phyloP scores from a whole-genome alignment of 2,888 invertebrate species.

The Opisthograptis luteolata region DNA sequence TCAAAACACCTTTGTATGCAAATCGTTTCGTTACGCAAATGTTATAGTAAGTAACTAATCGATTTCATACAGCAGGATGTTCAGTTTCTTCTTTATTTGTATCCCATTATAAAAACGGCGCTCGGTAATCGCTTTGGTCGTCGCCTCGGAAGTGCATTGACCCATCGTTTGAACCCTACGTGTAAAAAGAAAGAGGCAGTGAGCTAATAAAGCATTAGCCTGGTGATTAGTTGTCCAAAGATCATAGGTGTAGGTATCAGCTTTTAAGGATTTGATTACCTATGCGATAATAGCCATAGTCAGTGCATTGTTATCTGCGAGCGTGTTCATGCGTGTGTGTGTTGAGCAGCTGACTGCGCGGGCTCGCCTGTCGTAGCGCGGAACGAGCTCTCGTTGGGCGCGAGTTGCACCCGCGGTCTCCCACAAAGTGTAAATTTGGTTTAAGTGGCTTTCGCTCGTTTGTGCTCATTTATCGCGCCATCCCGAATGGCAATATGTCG shows the following conservation, averaged over 20 bases:
- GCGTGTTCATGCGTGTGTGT: constrained; percentile 44
- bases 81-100: constrained; percentile 51
- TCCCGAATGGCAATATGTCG: constrained; percentile 69
- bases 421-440: constrained; percentile 83
- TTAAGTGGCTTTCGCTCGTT: constrained; percentile 81
- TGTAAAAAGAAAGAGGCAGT: constrained; percentile 48
- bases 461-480: constrained; percentile 75
- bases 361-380: constrained; percentile 41
- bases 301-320: constrained; percentile 34
- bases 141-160: constrained; percentile 82
- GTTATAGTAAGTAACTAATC: constrained; percentile 36
- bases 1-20: constrained; percentile 35
- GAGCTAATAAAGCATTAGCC: constrained; percentile 41
- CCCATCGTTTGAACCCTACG: constrained; percentile 77
- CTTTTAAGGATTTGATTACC: constrained; percentile 20
- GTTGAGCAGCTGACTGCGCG: constrained; percentile 73
- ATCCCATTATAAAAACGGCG: constrained; percentile 68
- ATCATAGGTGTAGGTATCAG: constrained; percentile 26
- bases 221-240: constrained; percentile 41
- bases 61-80: constrained; percentile 47
- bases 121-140: constrained; percentile 73
- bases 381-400: constrained; percentile 48
- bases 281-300: constrained; percentile 14
- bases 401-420: constrained; percentile 71
- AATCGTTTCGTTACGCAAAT: constrained; percentile 38